Percentiles rank a stretch among this genome's conserved stretches.
Conservation (phyloP, 2,797 vertebrate species). For the Notolabrus celidotus region DNA sequence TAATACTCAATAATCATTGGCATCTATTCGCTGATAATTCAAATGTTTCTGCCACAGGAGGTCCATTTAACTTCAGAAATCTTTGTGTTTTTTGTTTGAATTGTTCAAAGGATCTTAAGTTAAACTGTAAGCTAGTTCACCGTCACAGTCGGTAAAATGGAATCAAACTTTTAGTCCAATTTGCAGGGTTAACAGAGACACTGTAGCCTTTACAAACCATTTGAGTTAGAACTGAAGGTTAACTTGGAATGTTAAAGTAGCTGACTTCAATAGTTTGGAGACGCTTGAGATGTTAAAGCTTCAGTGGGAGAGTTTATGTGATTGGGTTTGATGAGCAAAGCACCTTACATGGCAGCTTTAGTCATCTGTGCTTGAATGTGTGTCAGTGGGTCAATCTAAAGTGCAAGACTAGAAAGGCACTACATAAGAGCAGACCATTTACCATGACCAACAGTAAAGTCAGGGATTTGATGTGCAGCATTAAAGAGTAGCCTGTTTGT, state of each 20-base stretch:
- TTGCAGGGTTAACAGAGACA: too few relatives aligned
- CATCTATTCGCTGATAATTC: too few relatives aligned
- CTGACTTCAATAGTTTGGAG: too few relatives aligned
- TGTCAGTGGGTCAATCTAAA: background rate
- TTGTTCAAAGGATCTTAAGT: too few relatives aligned
- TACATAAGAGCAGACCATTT: background rate
- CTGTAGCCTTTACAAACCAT: too few relatives aligned
- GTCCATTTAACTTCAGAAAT: background rate
- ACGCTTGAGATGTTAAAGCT: background rate
- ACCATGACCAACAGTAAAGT: background rate
- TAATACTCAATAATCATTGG: too few relatives aligned
- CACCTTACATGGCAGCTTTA: background rate
- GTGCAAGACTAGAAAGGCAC: background rate
- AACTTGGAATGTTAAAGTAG: too few relatives aligned
- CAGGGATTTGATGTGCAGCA: background rate
- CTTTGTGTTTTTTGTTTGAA: background rate
- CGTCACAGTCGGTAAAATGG: too few relatives aligned
- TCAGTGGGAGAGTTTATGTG: background rate
- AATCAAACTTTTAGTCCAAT: too few relatives aligned
- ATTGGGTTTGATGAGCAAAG: background rate
- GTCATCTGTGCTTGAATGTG: background rate
- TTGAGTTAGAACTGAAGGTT: too few relatives aligned
- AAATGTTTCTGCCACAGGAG: too few relatives aligned
- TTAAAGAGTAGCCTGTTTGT: background rate
- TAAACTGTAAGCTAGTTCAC: too few relatives aligned